Evolutionary conservation across 53 echinoderm and acorn worm species (phyloP).

Genomic region (Crossaster papposus): DNA sequence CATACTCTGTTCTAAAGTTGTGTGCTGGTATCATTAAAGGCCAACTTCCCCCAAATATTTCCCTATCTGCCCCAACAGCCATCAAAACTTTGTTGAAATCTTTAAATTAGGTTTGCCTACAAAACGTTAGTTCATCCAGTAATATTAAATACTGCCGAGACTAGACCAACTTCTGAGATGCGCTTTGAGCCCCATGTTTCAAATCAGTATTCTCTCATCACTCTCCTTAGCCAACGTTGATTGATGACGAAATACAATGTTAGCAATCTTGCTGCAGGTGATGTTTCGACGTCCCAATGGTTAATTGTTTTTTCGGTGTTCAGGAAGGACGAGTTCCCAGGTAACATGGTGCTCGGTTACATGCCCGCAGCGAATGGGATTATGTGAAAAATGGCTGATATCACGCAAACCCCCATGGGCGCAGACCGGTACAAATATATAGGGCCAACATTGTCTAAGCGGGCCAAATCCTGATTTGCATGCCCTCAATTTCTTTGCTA

Average conservation of each 20-base stretch:
- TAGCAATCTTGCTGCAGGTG: constrained; percentile 13
- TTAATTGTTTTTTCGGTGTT: background rate
- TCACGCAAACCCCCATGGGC: too few species aligned
- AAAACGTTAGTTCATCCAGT: too few species aligned
- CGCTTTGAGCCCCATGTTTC: background rate
- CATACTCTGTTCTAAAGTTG: too few species aligned
- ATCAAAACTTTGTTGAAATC: too few species aligned
- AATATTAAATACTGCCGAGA: too few species aligned
- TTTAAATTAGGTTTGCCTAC: too few species aligned
- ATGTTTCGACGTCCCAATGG: background rate
- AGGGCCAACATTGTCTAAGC: too few species aligned
- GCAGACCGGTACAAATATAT: background rate
- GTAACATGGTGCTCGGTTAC: constrained; percentile 25
- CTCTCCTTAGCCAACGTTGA: background rate
- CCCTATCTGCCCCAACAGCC: too few species aligned
- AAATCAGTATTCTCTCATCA: background rate
- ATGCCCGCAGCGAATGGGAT: constrained; percentile 20
- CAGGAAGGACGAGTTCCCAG: constrained; percentile 18
- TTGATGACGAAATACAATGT: constrained; percentile 35
- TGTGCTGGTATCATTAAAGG: too few species aligned
- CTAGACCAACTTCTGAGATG: background rate
- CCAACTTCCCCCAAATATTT: too few species aligned
- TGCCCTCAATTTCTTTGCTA: too few species aligned
- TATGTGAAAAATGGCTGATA: background rate
- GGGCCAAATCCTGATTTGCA: too few species aligned